Conservation (phyloP, 2,113 vertebrate species). For the Aegotheles bennettii region DNA sequence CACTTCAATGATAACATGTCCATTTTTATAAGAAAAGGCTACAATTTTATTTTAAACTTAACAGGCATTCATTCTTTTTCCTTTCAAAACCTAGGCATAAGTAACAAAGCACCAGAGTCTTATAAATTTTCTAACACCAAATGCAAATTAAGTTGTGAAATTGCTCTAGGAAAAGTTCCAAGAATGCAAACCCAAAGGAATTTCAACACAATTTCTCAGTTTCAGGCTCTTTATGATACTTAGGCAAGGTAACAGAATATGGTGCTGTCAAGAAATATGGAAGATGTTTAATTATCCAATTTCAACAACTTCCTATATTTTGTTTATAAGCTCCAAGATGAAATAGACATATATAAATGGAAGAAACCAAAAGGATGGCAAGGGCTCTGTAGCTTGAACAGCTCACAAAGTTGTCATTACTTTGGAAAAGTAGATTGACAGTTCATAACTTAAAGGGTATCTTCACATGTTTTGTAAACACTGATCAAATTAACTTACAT, state of each 20-base stretch:
- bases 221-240: background rate
- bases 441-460: background rate
- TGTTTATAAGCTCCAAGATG: background rate
- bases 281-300: background rate
- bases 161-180: slow-evolving; percentile 52
- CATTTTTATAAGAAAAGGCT: slow-evolving; percentile 5
- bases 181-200: slow-evolving; percentile 24
- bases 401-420: background rate
- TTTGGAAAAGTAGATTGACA: background rate
- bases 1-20: background rate
- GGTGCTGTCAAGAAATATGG: background rate
- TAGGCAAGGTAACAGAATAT: background rate
- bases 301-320: background rate
- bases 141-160: slow-evolving; percentile 36
- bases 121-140: slow-evolving; percentile 61
- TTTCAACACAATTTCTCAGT: background rate
- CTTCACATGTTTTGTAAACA: background rate
- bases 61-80: background rate
- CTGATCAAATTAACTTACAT: background rate
- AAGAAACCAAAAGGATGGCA: background rate
- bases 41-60: slow-evolving; percentile 13
- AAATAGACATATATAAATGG: background rate
- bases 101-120: slow-evolving; percentile 47
- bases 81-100: slow-evolving; percentile 8
- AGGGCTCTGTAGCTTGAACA: background rate